Evolutionary conservation across 2,888 invertebrate genomes (phyloP).

Genomic region (Aporophyla nigra): DNA sequence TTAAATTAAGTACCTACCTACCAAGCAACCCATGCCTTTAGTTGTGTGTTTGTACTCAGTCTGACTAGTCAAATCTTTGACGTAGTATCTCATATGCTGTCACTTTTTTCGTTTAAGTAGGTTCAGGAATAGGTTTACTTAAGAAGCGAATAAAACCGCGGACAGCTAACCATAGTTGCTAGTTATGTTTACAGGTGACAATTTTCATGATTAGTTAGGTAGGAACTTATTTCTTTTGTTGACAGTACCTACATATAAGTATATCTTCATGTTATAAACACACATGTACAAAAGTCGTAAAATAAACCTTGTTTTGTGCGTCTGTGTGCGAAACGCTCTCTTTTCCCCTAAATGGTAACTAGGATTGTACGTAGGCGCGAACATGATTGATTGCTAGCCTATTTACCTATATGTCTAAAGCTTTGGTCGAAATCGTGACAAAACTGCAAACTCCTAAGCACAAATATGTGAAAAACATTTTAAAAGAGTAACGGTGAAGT

Average conservation of each 20-base stretch:
- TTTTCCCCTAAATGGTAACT: slow-evolving; percentile 54
- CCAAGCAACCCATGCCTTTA: not conserved
- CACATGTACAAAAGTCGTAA: not conserved
- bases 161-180: too few species aligned
- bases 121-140: not conserved
- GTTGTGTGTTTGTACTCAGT: not conserved
- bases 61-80: not conserved
- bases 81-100: not conserved
- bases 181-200: too few species aligned
- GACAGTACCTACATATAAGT: slow-evolving; percentile 21
- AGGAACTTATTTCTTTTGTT: slow-evolving; percentile 10
- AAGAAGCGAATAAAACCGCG: not conserved
- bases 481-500: too few species aligned
- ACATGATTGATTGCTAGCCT: slow-evolving; percentile 41
- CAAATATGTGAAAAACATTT: not conserved
- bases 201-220: not conserved
- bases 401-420: slow-evolving; percentile 30
- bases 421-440: slow-evolving; percentile 8
- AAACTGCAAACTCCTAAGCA: not conserved
- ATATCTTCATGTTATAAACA: slow-evolving; percentile 56
- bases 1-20: too few species aligned
- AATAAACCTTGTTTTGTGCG: slow-evolving; percentile 13
- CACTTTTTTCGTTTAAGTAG: not conserved
- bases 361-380: slow-evolving; percentile 45
- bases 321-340: slow-evolving; percentile 46